Evolutionary conservation across 92 coral and sea anemone genomes (phyloP), one percentile per base, ranked within the genome.

Genomic region (Pocillopora meandrina): DNA sequence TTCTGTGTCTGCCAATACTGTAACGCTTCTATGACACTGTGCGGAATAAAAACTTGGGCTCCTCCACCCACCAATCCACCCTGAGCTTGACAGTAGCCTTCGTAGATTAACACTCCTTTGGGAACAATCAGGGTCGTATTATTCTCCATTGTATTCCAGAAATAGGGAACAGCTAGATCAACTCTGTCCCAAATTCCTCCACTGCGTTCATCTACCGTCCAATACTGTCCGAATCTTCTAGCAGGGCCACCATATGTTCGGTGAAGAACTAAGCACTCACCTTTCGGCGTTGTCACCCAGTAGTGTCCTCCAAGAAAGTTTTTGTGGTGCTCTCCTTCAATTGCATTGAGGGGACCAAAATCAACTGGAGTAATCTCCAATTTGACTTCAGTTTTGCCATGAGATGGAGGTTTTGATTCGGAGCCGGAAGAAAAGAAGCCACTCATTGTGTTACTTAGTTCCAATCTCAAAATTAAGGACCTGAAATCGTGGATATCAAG

Each of bases 221-320:
- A 84, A n/a, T 74, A 84, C 76, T 84, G 87, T 21, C 87, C 87
- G 9, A 15, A 49, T 49, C 75, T 74, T 1, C 31, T 14, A 21
- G 87, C 82, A 55, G 21, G 60, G 49, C 87, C 87, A 20, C 87
- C 87, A 42, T 59, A 82, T 35, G 65, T 82, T 57, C 83, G 47
- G 82, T 84, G 18, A 49, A 84, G 76, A 9, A 61, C 19, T 1
- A 84, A 33, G 57, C 20, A 84, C 2, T 57, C 83, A 74, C 63
- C 72, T 63, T 84, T 84, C 69, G 87, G 81, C 9, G 87, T 75
- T 64, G 87, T 84, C 12, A 84, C 35, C 77, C 49, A 84, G 52
- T 84, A 84, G 59, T 58, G 63, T 84, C 87, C 87, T 42, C 83
- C 87, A 21, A 63, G 75, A 61, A 84, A 84, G 81, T 59, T 84